Evolutionary conservation across 2,797 vertebrate genomes (phyloP), one percentile per base, ranked within the genome.

Genomic region (Brotula barbata): DNA sequence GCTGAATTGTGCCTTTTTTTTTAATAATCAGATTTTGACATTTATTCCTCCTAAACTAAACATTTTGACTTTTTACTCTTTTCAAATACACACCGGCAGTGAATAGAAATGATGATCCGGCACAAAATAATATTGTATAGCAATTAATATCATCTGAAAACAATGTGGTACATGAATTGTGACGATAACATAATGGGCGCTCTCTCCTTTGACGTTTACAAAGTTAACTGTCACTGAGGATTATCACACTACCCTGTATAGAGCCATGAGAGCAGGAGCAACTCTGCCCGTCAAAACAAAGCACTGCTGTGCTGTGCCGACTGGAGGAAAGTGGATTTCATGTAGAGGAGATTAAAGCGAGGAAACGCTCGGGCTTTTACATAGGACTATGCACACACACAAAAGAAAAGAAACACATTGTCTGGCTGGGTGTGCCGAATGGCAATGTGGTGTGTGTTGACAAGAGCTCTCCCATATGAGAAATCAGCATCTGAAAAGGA

Each of bases 221-320:
- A 59, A 47, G 47, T 62, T 39, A 64, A 58, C 69, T 58, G 76
- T 78, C 76, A 78, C 57, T 73, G 46, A 21, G 65, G 60, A 78
- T 79, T 52, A 66, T 54, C 64, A 19, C 20, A n/a, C 56, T 34
- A 11, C 58, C 68, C 46, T 1, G 7, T 43, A 33, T 54, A 50
- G 54, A 46, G 5, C 16, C n/a, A 70, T 49, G 34, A 53, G 74
- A 60, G 31, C 64, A 14, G 17, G 17, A 21, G 53, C 40, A 61
- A 73, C 47, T 28, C 58, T 42, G 3, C 23, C 54, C 69, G 74
- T 80, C 78, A 78, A 66, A 76, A 71, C 73, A 73, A 45, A 73
- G 63, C 49, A 22, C 20, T 2, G 6, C 36, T 51, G 15, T 22
- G 36, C 51, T 63, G 52, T 3, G 20, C 62, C 34, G 64, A 57